Evolutionary conservation across 2,888 invertebrate species (phyloP).

Genomic region (Teinopalpus imperialis): DNA sequence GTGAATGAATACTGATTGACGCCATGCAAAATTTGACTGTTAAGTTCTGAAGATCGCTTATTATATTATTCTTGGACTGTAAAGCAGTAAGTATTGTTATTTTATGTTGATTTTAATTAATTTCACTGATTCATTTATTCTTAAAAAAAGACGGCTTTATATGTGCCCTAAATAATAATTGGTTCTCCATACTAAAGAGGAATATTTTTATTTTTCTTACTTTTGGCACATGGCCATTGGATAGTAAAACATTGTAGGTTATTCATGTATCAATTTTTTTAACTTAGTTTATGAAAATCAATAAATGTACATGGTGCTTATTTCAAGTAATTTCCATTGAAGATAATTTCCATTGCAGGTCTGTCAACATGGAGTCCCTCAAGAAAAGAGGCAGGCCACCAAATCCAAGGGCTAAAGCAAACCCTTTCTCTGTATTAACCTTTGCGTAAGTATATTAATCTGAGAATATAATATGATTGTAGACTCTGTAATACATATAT

Average conservation of each 20-base stretch:
- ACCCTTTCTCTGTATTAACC: constrained; percentile 85
- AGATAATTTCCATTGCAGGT: too few relatives aligned
- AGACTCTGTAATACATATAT: too few relatives aligned
- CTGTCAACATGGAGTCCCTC: constrained; percentile 72
- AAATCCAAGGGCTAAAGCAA: constrained; percentile 85
- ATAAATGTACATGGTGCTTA: too few relatives aligned
- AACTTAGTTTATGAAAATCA: too few relatives aligned
- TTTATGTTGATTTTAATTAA: too few relatives aligned
- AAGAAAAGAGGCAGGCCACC: constrained; percentile 78
- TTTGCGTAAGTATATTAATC: constrained; percentile 83
- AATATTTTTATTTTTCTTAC: not conserved
- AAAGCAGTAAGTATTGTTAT: constrained; percentile 17
- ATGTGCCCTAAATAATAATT: too few relatives aligned
- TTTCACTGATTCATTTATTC: too few relatives aligned
- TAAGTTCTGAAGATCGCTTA: constrained; percentile 8
- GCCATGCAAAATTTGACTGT: constrained; percentile 16
- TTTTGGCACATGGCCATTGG: constrained; percentile 11
- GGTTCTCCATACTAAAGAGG: too few relatives aligned
- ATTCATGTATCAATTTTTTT: too few relatives aligned
- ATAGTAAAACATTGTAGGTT: not conserved
- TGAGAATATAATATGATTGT: too few relatives aligned
- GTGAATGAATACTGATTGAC: constrained; percentile 7
- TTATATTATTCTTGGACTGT: not conserved
- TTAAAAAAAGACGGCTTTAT: too few relatives aligned
- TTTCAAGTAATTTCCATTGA: too few relatives aligned